Evolutionary conservation across 2,888 invertebrate genomes (phyloP), one percentile per base, ranked within the genome.

Genomic region (Mycalesis mineus): DNA sequence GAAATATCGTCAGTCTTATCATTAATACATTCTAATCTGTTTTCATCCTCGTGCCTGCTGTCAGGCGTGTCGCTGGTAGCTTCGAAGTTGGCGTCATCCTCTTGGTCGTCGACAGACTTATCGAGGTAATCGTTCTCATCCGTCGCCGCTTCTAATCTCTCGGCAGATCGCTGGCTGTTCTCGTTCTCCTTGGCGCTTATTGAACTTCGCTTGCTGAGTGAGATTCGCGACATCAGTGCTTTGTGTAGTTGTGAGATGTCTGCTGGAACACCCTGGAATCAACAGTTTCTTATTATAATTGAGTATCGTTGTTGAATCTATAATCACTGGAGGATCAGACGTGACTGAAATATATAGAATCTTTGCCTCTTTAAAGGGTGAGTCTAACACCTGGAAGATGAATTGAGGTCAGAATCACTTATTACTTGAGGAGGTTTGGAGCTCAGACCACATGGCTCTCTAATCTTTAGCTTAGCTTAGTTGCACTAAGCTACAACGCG

Each of bases 201-300:
- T 48, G 65, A 74, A 58, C 75, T 74, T 54, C 75, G 74, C 40
- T 82, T 82, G 67, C 77, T 80, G 28, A 76, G 72, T 1, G 82
- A 74, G 31, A 88, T 77, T 22, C 88, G 83, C 6, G 79, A 64
- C 33, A 72, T 71, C 11, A 89, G 70, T 8, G 85, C 84, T 60
- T 80, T 72, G 70, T 82, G 72, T 44, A 89, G 68, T 54, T 84
- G 85, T 9, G 73, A 68, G 57, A 89, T 88, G 62, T 89, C 89
- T 6, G 65, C 70, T 1, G 88, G 87, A 0, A 85, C 80, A 8
- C 87, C 89, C 89, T 89, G 75, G 0, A 74, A 78, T 15, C 33
- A 33, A 33, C 33, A 33, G n/a, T n/a, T n/a, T n/a, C n/a, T n/a
- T n/a, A n/a, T n/a, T n/a, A n/a, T n/a, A n/a, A n/a, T n/a, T n/a